These are phyloP conservation scores for Lycaon pictus DNA, from an alignment of 2,113 vertebrate species.

Conservation along the genomic window DNA sequence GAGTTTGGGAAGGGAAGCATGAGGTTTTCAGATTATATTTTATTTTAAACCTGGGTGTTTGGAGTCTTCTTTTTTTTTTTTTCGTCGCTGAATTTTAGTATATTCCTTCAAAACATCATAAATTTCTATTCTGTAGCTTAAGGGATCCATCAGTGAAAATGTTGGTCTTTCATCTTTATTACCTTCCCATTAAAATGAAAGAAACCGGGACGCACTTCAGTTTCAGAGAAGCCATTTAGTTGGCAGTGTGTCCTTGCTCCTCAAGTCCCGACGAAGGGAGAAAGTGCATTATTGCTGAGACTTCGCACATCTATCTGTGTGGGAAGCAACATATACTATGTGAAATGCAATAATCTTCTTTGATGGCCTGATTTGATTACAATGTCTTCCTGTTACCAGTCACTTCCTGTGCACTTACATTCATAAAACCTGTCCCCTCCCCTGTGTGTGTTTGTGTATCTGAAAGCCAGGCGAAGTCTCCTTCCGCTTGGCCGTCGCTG, in stretches of 20 bases:
- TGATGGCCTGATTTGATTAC: constrained; percentile 87
- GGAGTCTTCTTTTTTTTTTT: constrained; percentile 74
- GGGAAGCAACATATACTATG: constrained; percentile 81
- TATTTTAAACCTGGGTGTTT: constrained; percentile 83
- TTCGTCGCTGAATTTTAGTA: constrained; percentile 84
- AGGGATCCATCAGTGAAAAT: constrained; percentile 90
- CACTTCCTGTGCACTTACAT: constrained; percentile 84
- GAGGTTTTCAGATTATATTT: constrained; percentile 73
- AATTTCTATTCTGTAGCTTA: constrained; percentile 88
- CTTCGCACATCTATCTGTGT: constrained; percentile 87
- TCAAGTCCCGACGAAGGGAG: constrained; percentile 86
- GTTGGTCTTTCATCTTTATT: constrained; percentile 92
- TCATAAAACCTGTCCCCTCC: constrained; percentile 80
- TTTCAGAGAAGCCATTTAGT: constrained; percentile 89
- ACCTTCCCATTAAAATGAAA: constrained; percentile 91
- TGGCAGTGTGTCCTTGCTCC: constrained; percentile 87
- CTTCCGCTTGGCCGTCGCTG: constrained; percentile 80
- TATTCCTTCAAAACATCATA: constrained; percentile 88
- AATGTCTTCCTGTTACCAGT: constrained; percentile 84
- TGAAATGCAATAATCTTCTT: constrained; percentile 86
- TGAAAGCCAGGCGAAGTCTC: constrained; percentile 71
- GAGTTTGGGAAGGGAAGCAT: constrained; percentile 26
- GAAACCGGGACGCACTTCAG: constrained; percentile 89
- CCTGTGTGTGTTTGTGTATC: constrained; percentile 71
- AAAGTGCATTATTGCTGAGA: constrained; percentile 84